Evolutionary conservation across 2,113 vertebrate species (phyloP).

Genomic region (Lichenostomus cassidix): DNA sequence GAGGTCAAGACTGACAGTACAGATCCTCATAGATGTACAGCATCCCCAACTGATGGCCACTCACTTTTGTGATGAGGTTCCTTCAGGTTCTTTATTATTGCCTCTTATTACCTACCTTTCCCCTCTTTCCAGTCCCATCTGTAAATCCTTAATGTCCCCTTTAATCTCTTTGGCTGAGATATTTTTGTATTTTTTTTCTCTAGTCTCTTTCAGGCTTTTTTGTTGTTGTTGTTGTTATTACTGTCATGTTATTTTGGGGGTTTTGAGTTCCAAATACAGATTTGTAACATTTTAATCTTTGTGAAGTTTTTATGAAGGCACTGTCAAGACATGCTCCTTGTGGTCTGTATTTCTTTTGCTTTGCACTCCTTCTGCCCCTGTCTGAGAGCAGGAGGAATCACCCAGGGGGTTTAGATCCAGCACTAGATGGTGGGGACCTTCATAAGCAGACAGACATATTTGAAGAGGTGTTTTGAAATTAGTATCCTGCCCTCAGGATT

Average conservation of each 20-base stretch:
- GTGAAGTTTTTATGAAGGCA: neutral
- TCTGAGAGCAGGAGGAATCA: neutral
- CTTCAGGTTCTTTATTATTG: neutral
- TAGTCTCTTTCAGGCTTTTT: neutral
- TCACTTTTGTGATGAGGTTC: neutral
- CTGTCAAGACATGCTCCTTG: neutral
- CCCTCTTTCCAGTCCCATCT: neutral
- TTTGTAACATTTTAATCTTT: neutral
- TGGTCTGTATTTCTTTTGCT: neutral
- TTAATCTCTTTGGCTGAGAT: neutral
- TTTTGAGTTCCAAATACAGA: neutral
- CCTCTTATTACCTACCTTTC: neutral
- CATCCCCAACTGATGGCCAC: neutral
- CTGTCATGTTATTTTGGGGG: neutral
- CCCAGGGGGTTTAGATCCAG: neutral
- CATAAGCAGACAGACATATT: neutral
- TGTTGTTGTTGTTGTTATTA: neutral
- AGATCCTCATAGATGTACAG: neutral
- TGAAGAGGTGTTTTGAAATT: neutral
- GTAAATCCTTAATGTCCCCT: neutral
- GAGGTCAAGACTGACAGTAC: neutral
- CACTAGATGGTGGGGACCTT: neutral
- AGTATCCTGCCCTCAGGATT: neutral
- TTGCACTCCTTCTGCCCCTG: neutral
- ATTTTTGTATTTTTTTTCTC: neutral